Base-by-base conservation (phyloP, 2,888 invertebrate species). In the Chymomyza procnemis region DNA sequence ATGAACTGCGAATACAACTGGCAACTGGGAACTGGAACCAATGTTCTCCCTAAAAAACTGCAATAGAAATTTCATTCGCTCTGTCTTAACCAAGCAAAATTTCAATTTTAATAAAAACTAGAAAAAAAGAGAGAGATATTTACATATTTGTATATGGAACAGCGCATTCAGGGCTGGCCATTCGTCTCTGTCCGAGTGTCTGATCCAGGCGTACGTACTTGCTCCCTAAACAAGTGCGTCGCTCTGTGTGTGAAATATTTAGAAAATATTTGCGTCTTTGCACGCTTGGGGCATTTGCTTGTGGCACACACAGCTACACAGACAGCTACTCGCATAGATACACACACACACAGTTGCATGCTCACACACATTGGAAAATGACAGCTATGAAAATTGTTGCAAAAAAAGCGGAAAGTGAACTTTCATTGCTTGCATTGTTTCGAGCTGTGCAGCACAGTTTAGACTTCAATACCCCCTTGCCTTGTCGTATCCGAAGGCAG, bases 241-340 rank as follows among this genome's bases (percentile, higher is more conserved):
- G 58, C 41, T 8, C 66, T 67, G 76, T 76, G 68, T 64, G 67
- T 60, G 41, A 41, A 59, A 66, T 65, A 79, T 79, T 77, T 79
- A 58, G 67, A 66, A 76, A 79, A 78, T 78, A 75, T 78, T 76
- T 76, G 78, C 67, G 75, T 69, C 72, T 63, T 72, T 75, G 22
- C 57, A 30, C 68, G 60, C 62, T 21, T 41, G 54, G 47, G 67
- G 66, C 66, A 64, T 19, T 19, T 21, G 19, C 8, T 9, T 41
- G 34, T 41, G 64, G 52, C 64, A 58, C 46, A 22, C 64, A 18
- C 4, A 16, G 14, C 16, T 9, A 50, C 18, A 50, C 9, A 50
- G 3, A 50, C 9, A 50, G 16, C 1, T 18, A 16, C n/a, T 1
- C 18, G 14, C 47, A 48, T 14, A n/a, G 16, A 48, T 18, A 48